Percentiles rank a stretch among this genome's conserved stretches.
These are phyloP conservation scores for Limenitis camilla DNA, from an alignment of 2,888 invertebrate species.

Conservation along the genomic window DNA sequence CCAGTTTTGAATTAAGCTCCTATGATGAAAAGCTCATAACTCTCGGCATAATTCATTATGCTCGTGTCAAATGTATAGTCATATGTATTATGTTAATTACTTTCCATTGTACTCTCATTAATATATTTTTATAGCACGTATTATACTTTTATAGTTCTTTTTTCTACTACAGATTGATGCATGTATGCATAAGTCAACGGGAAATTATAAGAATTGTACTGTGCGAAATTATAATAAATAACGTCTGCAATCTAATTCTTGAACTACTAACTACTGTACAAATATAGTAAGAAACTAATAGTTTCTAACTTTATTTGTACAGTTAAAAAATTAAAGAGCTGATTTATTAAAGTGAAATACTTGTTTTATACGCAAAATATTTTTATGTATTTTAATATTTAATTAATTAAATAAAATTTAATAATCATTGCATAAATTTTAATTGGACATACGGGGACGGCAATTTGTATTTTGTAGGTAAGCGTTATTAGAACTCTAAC, in stretches of 20 bases:
- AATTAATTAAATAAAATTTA: background rate
- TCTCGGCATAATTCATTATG: constrained; percentile 10
- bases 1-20: constrained; percentile 12
- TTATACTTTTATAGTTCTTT: too few species aligned
- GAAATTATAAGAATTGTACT: too few species aligned
- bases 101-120: background rate
- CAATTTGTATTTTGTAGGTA: constrained; percentile 43
- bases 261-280: too few species aligned
- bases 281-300: too few species aligned
- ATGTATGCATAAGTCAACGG: too few species aligned
- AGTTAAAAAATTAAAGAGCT: too few species aligned
- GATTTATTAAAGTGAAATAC: too few species aligned
- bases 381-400: background rate
- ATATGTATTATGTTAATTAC: constrained; percentile 1
- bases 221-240: too few species aligned
- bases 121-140: background rate
- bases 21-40: constrained; percentile 10
- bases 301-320: too few species aligned
- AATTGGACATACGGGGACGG: constrained; percentile 28
- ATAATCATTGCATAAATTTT: constrained; percentile 9
- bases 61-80: background rate
- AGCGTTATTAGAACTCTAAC: constrained; percentile 53
- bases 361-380: too few species aligned
- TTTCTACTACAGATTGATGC: too few species aligned
- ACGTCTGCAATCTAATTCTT: too few species aligned